Conservation (phyloP, 2,797 vertebrate species). For the Lithobates pipiens region DNA sequence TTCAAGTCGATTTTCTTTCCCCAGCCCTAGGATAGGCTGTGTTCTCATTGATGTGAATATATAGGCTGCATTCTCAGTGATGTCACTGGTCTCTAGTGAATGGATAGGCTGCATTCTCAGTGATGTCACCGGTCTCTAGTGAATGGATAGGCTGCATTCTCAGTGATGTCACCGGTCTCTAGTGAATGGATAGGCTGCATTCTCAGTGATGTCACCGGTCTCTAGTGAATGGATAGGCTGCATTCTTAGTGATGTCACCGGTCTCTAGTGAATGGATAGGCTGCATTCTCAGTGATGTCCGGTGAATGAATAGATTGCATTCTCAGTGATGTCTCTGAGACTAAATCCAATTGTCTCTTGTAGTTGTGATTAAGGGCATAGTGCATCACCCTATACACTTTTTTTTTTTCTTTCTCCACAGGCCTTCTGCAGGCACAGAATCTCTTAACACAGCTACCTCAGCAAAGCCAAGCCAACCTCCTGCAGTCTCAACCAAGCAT, state of each 20-base stretch:
- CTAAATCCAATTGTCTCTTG: background rate
- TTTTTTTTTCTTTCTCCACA: conserved; percentile 66
- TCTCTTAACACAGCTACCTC: conserved; percentile 99
- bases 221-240: background rate
- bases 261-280: background rate
- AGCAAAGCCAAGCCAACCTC: conserved; percentile 99
- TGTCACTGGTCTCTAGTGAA: background rate
- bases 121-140: background rate
- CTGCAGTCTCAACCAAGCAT: conserved; percentile 98
- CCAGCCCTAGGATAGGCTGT: too few species aligned
- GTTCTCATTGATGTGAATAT: too few species aligned
- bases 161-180: background rate
- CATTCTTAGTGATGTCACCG: background rate
- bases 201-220: background rate
- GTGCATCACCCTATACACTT: background rate
- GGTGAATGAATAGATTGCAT: background rate
- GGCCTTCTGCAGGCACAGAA: conserved; percentile 96
- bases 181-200: background rate
- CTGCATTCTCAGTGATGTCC: background rate
- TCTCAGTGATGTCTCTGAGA: background rate
- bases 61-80: too few species aligned
- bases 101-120: background rate
- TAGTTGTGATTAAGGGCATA: background rate
- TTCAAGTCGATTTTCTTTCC: too few species aligned
- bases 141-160: background rate